A percentile compares a stretch with the other conserved stretches of the same genome.
Evolutionary conservation across 1,140 invertebrate genomes (phyloP).

Genomic region (Drosophila cardini): DNA sequence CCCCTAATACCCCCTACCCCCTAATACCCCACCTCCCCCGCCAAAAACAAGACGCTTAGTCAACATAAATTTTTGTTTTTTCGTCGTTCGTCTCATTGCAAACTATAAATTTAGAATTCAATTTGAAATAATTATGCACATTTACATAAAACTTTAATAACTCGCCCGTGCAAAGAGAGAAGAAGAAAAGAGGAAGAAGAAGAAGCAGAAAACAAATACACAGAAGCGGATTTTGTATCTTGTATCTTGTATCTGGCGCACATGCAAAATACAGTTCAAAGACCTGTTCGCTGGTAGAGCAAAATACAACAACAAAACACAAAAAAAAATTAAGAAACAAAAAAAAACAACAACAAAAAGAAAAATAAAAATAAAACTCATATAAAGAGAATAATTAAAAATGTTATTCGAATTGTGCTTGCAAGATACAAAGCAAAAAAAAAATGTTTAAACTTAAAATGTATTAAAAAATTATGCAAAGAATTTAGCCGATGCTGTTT

Average conservation of each 20-base stretch:
- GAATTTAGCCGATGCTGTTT: conserved; percentile 1
- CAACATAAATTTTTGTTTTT: conserved; percentile 52
- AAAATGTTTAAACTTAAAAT: conserved; percentile 25
- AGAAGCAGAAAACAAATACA: conserved; percentile 18
- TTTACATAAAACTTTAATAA: conserved; percentile 67
- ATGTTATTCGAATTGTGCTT: conserved; percentile 47
- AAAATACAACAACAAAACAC: conserved; percentile 38
- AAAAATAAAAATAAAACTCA: conserved; percentile 27
- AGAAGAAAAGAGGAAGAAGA: conserved; percentile 4
- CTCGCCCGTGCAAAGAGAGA: conserved; percentile 53
- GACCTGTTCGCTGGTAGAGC: conserved; percentile 61
- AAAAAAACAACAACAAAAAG: conserved; percentile 23
- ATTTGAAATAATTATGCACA: conserved; percentile 79
- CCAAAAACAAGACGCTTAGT: conserved; percentile 43
- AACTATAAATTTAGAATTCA: conserved; percentile 80
- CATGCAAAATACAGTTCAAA: conserved; percentile 78
- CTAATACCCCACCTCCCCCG: background rate
- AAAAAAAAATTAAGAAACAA: conserved; percentile 18
- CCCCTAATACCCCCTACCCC: background rate
- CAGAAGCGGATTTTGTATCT: conserved; percentile 43
- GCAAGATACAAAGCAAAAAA: conserved; percentile 34
- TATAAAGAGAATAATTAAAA: conserved; percentile 57
- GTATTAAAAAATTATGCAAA: conserved; percentile 24
- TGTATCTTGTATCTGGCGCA: conserved; percentile 71
- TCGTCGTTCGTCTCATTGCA: conserved; percentile 68